Conservation (phyloP, 2,888 invertebrate species). For the Heteromurus nitidus region DNA sequence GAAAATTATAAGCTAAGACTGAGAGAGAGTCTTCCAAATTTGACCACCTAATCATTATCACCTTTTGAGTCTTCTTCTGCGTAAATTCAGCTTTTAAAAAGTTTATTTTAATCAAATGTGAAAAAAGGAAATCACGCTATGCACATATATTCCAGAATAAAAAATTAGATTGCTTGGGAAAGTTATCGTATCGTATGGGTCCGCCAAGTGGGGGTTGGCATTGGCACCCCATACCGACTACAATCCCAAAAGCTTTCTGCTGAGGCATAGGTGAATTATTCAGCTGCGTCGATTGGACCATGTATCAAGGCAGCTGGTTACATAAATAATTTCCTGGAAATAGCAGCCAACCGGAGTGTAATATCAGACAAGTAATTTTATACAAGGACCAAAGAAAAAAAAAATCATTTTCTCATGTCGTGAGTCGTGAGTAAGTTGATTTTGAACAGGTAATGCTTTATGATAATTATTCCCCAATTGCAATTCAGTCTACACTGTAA, state of each 20-base stretch:
- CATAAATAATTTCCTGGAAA: conserved; percentile 42
- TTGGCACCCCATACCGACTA: no score
- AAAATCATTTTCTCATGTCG: conserved; percentile 46
- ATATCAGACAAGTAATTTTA: conserved; percentile 34
- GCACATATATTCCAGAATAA: not conserved
- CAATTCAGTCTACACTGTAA: not conserved
- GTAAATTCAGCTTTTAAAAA: no score
- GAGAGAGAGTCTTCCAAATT: no score
- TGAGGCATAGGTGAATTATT: conserved; percentile 55
- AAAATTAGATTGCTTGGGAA: not conserved
- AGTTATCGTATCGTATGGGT: not conserved
- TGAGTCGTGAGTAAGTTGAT: no score
- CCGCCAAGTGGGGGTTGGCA: no score
- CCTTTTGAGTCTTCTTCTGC: no score
- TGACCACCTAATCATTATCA: no score
- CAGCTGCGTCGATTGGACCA: conserved; percentile 37
- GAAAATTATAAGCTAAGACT: no score
- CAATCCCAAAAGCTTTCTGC: no score
- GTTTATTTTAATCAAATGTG: no score
- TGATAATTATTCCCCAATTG: conserved; percentile 54
- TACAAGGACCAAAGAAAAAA: conserved; percentile 8
- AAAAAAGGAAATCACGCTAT: no score
- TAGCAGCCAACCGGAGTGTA: not conserved
- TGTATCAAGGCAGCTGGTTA: conserved; percentile 41
- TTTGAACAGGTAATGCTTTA: conserved; percentile 27